A percentile compares a stretch with the other conserved stretches of the same genome.
Conservation (phyloP, 2,797 vertebrate species). For the Channallabes apus region DNA sequence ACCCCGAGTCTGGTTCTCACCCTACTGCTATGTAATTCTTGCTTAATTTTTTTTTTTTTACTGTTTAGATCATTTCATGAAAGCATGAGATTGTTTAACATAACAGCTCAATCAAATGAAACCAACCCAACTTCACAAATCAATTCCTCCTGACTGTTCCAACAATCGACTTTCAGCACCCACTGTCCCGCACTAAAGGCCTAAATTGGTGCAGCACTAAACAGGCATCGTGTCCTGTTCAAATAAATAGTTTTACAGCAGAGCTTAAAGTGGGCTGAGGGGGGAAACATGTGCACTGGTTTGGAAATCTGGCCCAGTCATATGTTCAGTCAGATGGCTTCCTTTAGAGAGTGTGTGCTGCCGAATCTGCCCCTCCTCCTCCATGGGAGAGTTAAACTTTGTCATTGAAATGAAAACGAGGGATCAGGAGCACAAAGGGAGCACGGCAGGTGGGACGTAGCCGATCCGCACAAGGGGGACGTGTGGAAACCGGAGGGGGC, state of each 20-base stretch:
- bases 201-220: constrained; percentile 29
- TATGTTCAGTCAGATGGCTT: constrained; percentile 68
- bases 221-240: constrained; percentile 32
- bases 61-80: background rate
- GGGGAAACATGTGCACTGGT: constrained; percentile 30
- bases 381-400: constrained; percentile 78
- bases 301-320: constrained; percentile 51
- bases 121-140: constrained; percentile 10
- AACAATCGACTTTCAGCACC: background rate
- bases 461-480: constrained; percentile 65
- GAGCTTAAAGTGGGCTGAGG: constrained; percentile 31
- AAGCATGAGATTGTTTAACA: background rate
- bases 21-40: background rate
- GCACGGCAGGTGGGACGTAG: constrained; percentile 90
- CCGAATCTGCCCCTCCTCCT: constrained; percentile 71
- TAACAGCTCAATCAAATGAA: background rate
- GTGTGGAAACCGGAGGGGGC: constrained; percentile 80
- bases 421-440: constrained; percentile 78
- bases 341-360: constrained; percentile 62
- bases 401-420: constrained; percentile 81
- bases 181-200: constrained; percentile 4
- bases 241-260: constrained; percentile 51
- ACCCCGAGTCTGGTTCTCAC: no score
- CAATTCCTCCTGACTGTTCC: background rate
- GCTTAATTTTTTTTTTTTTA: background rate